Base-by-base conservation (phyloP, 2,888 invertebrate genomes). In the Agrilus biguttatus region DNA sequence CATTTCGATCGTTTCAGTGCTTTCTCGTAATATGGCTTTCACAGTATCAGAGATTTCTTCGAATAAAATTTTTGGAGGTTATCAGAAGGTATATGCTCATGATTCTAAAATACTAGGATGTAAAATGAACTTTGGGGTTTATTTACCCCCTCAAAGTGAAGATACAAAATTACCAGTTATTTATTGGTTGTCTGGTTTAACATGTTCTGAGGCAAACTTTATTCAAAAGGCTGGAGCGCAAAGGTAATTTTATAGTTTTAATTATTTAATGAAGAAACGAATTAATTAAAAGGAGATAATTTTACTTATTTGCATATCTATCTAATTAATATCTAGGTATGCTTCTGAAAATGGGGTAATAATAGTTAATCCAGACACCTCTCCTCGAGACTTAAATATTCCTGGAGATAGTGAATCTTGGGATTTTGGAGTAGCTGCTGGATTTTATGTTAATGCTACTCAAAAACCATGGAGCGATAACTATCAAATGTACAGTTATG, bases 201-300 rank as follows among this genome's bases (percentile, higher is more conserved):
- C 87, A 0, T 97, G 97, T 63, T 90, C 80, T 10, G 96, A 98
- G 65, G 83, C 88, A 57, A 98, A 98, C 69, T 95, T 97, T 59
- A 83, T 95, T 49, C 80, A 85, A 40, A 98, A 98, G 68, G 80
- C 92, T 37, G 96, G 95, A n/a, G 85, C 88, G 47, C 98, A 98
- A 70, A 77, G 77, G 68, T 73, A 60, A 49, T 34, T 35, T 5
- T 36, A 35, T 14, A 10, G 5, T 28, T 28, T 28, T 28, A 28
- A 28, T 6, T 8, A 2, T 23, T 17, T 17, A 17, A 23, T 8
- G 5, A 23, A 23, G 5, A 23, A 23, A 23, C 8, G 3, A 3
- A 17, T 3, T 17, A 17, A 17, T 23, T 23, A 23, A 23, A 23
- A 23, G 5, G 2, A 6, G 23, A 21, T 2, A 14, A 41, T 36